Evolutionary conservation across 2,113 vertebrate species (phyloP), one percentile per base, ranked within the genome.

Genomic region (Engraulis encrasicolus): DNA sequence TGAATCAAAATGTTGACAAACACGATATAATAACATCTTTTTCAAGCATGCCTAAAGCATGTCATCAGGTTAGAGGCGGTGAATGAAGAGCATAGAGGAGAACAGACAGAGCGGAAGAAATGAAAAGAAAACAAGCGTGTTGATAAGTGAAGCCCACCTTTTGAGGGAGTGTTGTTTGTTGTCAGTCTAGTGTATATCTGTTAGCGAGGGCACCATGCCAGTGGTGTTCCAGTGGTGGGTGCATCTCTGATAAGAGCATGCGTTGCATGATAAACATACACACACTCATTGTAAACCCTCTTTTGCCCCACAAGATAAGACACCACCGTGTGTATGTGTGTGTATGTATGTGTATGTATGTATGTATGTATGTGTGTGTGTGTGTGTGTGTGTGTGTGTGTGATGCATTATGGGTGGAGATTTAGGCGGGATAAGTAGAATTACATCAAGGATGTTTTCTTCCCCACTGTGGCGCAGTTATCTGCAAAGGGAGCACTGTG

Each of bases 251-350:
- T 74, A 36, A 74, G 31, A 2, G 12, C 17, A 74, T 74, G 66
- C 27, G 15, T 31, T 6, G 66, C 1, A 2, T 74, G 66, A 74
- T 74, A 74, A 74, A 74, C 66, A 74, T 74, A 14, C 61, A 31
- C 61, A 31, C 23, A 15, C 15, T 34, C 66, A 74, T 74, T 36
- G 66, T 31, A 27, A 74, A 15, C 27, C 27, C 1, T 15, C 50
- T 34, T 74, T 74, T 74, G 66, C 9, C 19, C 31, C 11, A 15
- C 14, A 34, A 74, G 66, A 74, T 74, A 74, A 74, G 66, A 31
- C 14, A 17, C 66, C 66, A 74, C 66, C n/a, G n/a, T n/a, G n/a
- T n/a, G n/a, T n/a, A 74, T 74, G 66, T 74, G 66, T 12, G 66
- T 23, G 5, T 12, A 74, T 74, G 66, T 74, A 34, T 74, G 17